Evolutionary conservation across 1,140 invertebrate species (phyloP), one percentile per base, ranked within the genome.

Genomic region (Drosophila pseudoobscura): DNA sequence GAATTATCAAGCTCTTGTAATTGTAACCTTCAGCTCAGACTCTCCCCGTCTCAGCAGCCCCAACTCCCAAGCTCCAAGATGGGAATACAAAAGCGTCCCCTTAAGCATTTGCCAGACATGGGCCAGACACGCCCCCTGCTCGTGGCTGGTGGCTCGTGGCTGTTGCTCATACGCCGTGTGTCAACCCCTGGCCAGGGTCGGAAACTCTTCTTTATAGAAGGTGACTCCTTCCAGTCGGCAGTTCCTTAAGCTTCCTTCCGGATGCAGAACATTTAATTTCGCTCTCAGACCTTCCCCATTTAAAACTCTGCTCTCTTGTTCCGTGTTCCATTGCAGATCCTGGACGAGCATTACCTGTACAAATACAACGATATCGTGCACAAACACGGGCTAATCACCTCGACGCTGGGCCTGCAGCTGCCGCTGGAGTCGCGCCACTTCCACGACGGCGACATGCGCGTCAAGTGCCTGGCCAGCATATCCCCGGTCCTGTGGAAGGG

Each of bases 401-500:
- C 92, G 11, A 92, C 91, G 3, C 76, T 94, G 46, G 94, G 94
- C 31, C 91, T 94, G 22, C 90, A 92, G 35, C 92, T 94, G 79
- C 91, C 85, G 17, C 91, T 94, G 41, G 90, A 91, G 75, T 77
- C 91, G 44, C 80, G 92, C 2, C 93, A 94, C 80, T 93, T 94
- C 78, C 79, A 91, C 31, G 92, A 92, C 6, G 94, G 94, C 50
- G 92, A 91, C 9, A 94, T 94, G 93, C 92, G 92, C 63, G 93
- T 94, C 29, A 93, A 94, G 75, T 94, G 94, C 80, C 90, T 94
- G 41, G 94, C 94, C 6, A 93, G 92, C 55, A 90, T 94, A 70
- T 94, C 93, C 3, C 93, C 94, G 3, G 92, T 93, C 2, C 82
- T 94, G 15, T 94, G 93, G 93, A 92, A 92, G 66, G 92, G 92